Conservation (phyloP, 2,888 invertebrate species). For the Altica lythri region DNA sequence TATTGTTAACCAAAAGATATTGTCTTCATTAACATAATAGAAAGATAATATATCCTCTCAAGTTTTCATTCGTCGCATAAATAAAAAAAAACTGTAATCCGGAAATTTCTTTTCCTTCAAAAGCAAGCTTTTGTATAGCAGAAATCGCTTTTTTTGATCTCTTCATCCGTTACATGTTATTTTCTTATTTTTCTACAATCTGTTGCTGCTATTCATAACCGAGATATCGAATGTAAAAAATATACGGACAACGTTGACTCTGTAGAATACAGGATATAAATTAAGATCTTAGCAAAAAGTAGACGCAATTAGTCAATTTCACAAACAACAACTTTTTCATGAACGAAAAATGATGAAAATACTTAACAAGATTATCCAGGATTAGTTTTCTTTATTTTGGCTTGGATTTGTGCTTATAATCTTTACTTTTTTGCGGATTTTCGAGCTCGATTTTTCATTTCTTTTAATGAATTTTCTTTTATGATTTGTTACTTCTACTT, state of each 20-base stretch:
- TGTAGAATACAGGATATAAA: slow-evolving; percentile 18
- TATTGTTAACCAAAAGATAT: too few species aligned
- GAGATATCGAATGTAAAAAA: slow-evolving; percentile 7
- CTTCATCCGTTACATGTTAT: not conserved
- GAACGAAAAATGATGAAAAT: slow-evolving; percentile 20
- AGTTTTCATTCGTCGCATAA: not conserved
- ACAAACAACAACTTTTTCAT: slow-evolving; percentile 26
- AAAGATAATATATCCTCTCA: too few species aligned
- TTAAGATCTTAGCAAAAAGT: slow-evolving; percentile 25
- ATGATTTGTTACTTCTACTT: not conserved
- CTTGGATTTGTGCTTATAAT: slow-evolving; percentile 13
- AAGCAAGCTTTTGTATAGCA: not conserved
- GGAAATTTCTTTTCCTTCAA: not conserved
- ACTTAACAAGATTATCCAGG: slow-evolving; percentile 18
- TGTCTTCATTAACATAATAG: too few species aligned
- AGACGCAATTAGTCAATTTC: slow-evolving; percentile 28
- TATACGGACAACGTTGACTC: slow-evolving; percentile 10
- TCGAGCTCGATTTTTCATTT: slow-evolving; percentile 11
- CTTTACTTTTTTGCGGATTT: slow-evolving; percentile 10
- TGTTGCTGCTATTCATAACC: slow-evolving; percentile 14
- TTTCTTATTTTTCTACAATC: slow-evolving; percentile 6
- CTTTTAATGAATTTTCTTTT: slow-evolving; percentile 12
- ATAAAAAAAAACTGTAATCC: not conserved
- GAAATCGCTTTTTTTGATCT: not conserved
- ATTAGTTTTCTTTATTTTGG: slow-evolving; percentile 13